Evolutionary conservation across 2,888 invertebrate genomes (phyloP), one percentile per base, ranked within the genome.

Genomic region (Tetrapedia diversipes): DNA sequence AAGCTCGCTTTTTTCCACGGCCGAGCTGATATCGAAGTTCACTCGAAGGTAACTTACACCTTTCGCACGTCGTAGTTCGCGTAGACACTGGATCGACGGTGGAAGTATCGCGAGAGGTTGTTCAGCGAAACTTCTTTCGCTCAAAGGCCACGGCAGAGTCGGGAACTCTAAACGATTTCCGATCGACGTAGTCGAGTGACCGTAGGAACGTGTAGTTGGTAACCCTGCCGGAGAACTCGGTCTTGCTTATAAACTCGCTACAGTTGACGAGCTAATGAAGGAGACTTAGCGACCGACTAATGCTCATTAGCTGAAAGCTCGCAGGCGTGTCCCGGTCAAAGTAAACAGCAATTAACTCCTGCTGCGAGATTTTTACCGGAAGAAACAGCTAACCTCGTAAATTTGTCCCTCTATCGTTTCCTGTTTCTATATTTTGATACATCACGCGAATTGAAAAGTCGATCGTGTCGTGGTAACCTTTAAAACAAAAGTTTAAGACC

Each of bases 231-330:
- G 24, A 63, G 73, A 84, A 72, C 72, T 75, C 32, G 41, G 66
- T 61, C 67, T n/a, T 64, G 73, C 71, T 81, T 79, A 75, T 66
- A 79, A 82, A 84, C 82, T 80, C 61, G 45, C 37, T 24, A 51
- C 78, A 56, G 60, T 32, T 49, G 61, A 61, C 61, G 57, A 57
- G 74, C 71, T 80, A 84, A 83, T 83, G 76, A 69, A 61, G 53
- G 57, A 56, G 84, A 82, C 84, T 83, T 82, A 83, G 53, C 73
- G 71, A 54, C 70, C 67, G 39, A 70, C 66, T 78, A 76, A 84
- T 80, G 59, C 74, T 69, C 74, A 77, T 72, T 77, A 68, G 74
- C 60, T 60, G 69, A 69, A 54, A 59, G 34, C 56, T 45, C 24
- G 45, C 7, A 34, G 8, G 11, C 16, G 47, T 34, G 53, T 59